A percentile compares a stretch with the other conserved stretches of the same genome.
Evolutionary conservation across 2,113 vertebrate species (phyloP).

Genomic region (Pogona vitticeps): DNA sequence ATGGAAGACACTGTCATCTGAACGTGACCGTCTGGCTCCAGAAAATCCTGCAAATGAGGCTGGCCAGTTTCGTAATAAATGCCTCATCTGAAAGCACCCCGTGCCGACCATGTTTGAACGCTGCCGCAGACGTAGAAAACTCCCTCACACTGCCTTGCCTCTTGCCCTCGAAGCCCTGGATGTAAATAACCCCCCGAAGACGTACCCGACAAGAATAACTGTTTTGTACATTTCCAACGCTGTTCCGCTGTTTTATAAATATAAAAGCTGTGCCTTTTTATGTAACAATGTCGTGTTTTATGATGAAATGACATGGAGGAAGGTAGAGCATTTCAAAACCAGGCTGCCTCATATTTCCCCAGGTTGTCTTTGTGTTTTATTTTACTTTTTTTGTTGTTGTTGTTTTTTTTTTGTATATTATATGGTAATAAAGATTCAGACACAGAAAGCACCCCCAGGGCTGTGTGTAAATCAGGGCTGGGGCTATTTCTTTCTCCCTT

Average conservation of each 20-base stretch:
- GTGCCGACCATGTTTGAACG: neutral
- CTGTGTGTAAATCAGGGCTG: neutral
- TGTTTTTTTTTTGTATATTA: slow-evolving; percentile 73
- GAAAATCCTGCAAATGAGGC: neutral
- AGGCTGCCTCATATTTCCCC: slow-evolving; percentile 75
- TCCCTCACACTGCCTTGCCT: neutral
- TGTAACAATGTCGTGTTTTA: slow-evolving; percentile 73
- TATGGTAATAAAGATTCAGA: slow-evolving; percentile 73
- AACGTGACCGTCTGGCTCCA: neutral
- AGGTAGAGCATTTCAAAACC: slow-evolving; percentile 83
- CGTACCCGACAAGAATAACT: slow-evolving; percentile 26
- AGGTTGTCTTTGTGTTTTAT: neutral
- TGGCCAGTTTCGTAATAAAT: neutral
- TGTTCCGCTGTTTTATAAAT: slow-evolving; percentile 62
- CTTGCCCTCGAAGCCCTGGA: neutral
- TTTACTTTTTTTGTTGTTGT: neutral
- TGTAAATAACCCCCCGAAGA: slow-evolving; percentile 55
- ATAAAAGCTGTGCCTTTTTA: neutral
- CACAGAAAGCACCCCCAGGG: neutral
- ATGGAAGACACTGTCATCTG: neutral
- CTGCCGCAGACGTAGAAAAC: slow-evolving; percentile 34
- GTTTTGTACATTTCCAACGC: slow-evolving; percentile 78
- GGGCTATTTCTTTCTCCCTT: neutral
- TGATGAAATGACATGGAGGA: slow-evolving; percentile 73
- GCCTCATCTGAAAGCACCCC: neutral